Base-by-base conservation (phyloP, 2,888 invertebrate species). In the Hypomecis punctinalis region DNA sequence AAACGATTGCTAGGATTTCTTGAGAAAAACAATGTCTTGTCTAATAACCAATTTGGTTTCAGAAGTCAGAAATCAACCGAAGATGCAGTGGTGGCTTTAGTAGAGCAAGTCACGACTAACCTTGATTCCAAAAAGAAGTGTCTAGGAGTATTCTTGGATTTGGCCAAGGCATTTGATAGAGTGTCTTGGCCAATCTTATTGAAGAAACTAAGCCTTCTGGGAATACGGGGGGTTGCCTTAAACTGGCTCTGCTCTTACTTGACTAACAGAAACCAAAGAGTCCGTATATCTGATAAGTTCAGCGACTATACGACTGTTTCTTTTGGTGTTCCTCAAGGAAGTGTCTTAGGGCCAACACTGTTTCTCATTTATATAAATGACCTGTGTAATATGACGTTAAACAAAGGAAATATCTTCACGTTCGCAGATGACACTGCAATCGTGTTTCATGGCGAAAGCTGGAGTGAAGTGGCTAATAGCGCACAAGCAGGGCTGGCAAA, bases 1-100 rank as follows among this genome's bases (percentile, higher is more conserved):
- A 54, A 54, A 35, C n/a, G 54, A n/a, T 45, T 54, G 5, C 10
- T 54, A 5, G 36, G 36, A 11, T 54, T 54, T 8, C n/a, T 54
- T 0, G 54, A 54, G 11, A 54, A 33, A 6, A 11, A 54, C 35
- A n/a, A 45, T 11, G 0, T 54, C 7, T 8, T 54, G 6, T 54
- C 54, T 45, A 4, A 8, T 0, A 54, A 54, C n/a, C 54, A 54
- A 11, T 54, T 43, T 23, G 43, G 54, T 33, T 54, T 54, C 13
- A 10, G 54, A 35, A n/a, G n/a, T 23, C n/a, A 45, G 11, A 54
- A 36, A 8, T 54, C 54, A 6, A 54, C 35, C 3, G 45, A 45
- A 54, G 54, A 54, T 23, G 45, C 54, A 11, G 45, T 54, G 5
- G 54, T 45, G 11, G 11, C 43, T 7, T 11, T 54, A 2, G 54